These are phyloP conservation scores for Peromyscus melanophrys DNA, from an alignment of 2,797 vertebrate species.

Conservation along the genomic window DNA sequence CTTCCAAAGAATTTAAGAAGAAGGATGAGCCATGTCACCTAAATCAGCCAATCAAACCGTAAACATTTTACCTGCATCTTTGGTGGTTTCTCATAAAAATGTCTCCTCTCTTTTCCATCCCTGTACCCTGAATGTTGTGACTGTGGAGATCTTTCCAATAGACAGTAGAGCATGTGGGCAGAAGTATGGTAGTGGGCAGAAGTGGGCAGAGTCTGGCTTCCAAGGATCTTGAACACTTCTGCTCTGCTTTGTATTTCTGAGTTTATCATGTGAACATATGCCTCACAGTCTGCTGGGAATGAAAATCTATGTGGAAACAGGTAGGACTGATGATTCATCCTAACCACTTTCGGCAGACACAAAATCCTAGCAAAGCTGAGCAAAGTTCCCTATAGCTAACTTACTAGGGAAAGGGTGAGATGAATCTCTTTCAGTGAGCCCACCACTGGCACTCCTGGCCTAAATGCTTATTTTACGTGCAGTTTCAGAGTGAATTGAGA, in stretches of 20 bases:
- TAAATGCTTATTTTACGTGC: neutral
- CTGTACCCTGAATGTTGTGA: neutral
- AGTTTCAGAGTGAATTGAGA: neutral
- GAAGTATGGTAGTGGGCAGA: rapidly evolving
- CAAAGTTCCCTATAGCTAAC: neutral
- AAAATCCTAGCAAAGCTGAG: neutral
- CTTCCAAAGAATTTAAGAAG: neutral
- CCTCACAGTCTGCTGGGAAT: neutral
- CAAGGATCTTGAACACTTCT: neutral
- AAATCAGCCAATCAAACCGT: rapidly evolving
- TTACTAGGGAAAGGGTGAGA: neutral
- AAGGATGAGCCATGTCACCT: neutral
- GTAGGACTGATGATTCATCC: no score
- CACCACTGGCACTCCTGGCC: rapidly evolving
- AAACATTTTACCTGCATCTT: neutral
- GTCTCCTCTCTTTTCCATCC: neutral
- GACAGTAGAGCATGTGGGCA: neutral
- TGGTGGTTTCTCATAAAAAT: neutral
- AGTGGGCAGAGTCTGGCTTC: neutral
- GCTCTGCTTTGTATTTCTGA: neutral
- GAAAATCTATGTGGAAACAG: neutral
- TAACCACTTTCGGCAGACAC: neutral
- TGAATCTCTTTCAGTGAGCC: rapidly evolving
- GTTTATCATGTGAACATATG: neutral
- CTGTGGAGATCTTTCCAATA: neutral